These are phyloP conservation scores for Apis cerana DNA, from an alignment of 1,140 invertebrate genomes.

Conservation along the genomic window DNA sequence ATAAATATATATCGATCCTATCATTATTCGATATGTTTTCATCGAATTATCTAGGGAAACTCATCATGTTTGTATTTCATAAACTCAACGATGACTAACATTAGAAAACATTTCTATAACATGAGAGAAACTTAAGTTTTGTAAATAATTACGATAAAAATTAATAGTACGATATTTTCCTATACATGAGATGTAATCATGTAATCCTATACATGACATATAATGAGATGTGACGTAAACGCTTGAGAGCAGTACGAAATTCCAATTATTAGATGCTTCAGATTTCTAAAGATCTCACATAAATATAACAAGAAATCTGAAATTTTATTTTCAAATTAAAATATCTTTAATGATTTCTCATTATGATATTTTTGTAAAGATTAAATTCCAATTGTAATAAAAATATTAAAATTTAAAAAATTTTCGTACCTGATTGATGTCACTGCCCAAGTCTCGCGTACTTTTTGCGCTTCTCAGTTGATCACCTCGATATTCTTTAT, in stretches of 20 bases:
- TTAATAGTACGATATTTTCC: conserved; percentile 41
- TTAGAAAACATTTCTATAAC: conserved; percentile 60
- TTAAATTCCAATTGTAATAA: too few species aligned
- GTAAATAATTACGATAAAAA: conserved; percentile 49
- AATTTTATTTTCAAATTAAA: neutral
- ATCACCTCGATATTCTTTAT: conserved; percentile 77
- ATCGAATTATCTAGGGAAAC: too few species aligned
- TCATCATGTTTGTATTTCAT: neutral
- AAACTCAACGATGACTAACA: conserved; percentile 44
- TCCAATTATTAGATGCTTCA: conserved; percentile 65
- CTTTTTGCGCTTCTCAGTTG: conserved; percentile 76
- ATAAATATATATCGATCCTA: too few species aligned
- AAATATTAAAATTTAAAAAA: too few species aligned
- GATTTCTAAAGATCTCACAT: conserved; percentile 49
- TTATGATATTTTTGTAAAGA: too few species aligned
- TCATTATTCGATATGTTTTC: too few species aligned
- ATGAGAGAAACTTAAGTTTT: conserved; percentile 58
- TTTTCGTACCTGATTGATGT: conserved; percentile 76
- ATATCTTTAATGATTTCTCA: neutral
- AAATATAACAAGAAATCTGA: neutral
- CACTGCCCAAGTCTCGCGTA: conserved; percentile 75
- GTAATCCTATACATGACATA: conserved; percentile 59
- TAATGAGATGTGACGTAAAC: conserved; percentile 70
- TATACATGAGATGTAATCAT: too few species aligned
- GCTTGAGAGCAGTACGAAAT: conserved; percentile 46